Evolutionary conservation across 2,888 invertebrate genomes (phyloP), one percentile per base, ranked within the genome.

Genomic region (Noctua janthina): DNA sequence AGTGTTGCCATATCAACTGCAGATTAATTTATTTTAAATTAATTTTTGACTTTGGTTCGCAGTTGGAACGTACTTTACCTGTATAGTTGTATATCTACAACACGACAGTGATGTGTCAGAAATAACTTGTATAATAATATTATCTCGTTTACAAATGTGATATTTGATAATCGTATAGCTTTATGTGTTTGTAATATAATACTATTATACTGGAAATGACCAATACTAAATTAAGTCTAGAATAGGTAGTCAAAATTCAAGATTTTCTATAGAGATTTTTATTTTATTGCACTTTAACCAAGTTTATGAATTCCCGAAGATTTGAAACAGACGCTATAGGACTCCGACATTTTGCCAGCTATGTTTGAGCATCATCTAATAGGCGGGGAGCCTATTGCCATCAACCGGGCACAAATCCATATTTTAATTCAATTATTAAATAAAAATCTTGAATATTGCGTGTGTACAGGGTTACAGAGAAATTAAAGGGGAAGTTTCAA

Each of bases 101-200:
- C 17, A 68, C 56, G 17, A 29, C 23, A 68, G 23, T 66, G 54
- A 51, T 69, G 43, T 66, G 78, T 86, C 66, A 73, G 69, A 73
- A 67, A 74, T 51, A 86, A 68, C 39, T 68, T 79, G 49, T 83
- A 20, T 83, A 78, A 35, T 84, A 59, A 59, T 76, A 56, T 74
- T 72, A 81, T 84, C 88, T 88, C 70, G 82, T 83, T 82, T 86
- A 78, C 73, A 85, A 80, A 85, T 88, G 88, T 88, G 88, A 88
- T 88, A 88, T 87, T 83, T 81, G 74, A 74, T 82, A 82, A 82
- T 74, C 67, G 67, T 84, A 74, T 77, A 80, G 73, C 67, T 89
- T 82, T 88, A 70, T 83, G 74, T 78, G 43, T 82, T 13, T 86
- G 49, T 82, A 79, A 76, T 74, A 67, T 62, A 66, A 77, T 69